Evolutionary conservation across 2,888 invertebrate species (phyloP), one percentile per base, ranked within the genome.

Genomic region (Acanthosepion pharaonis): DNA sequence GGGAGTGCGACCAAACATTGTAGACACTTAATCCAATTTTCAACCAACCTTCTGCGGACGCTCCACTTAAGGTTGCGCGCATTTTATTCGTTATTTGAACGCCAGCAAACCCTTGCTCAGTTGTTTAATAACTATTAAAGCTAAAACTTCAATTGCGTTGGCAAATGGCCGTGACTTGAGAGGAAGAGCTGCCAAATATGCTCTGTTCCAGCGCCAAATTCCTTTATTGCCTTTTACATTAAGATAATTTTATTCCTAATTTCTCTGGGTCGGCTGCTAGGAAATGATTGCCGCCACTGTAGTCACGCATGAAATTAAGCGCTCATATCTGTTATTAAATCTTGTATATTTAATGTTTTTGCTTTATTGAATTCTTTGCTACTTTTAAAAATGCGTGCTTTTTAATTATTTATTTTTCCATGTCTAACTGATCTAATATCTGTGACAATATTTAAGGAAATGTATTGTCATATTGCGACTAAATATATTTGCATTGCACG

Each of bases 121-220:
- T 78, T n/a, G 78, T 78, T 78, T 78, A 78, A 78, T 78, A 78
- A 78, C 78, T 78, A 78, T 78, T 78, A 78, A 78, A 78, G 78
- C 78, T 78, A 78, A 78, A 78, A 78, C 78, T 78, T 78, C 78
- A 78, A 78, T 78, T 78, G 78, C 78, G 9, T 78, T 78, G 78
- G 78, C 78, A 78, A 78, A 11, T 78, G 78, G n/a, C 78, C 78
- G n/a, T 78, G 78, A 78, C n/a, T 11, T 33, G 78, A n/a, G 33
- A n/a, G n/a, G 15, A n/a, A 0, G 4, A 15, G 78, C n/a, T 78
- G 78, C 78, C 78, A 78, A 78, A 33, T 78, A 33, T 78, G 15
- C 78, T 78, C n/a, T 78, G 78, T 78, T 78, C 78, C 78, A n/a
- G 78, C n/a, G 78, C 78, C 78, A 78, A 78, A 78, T 78, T 78